These are phyloP conservation scores for Rugalucina vietnamica DNA, from an alignment of 2,888 invertebrate genomes.

Conservation along the genomic window DNA sequence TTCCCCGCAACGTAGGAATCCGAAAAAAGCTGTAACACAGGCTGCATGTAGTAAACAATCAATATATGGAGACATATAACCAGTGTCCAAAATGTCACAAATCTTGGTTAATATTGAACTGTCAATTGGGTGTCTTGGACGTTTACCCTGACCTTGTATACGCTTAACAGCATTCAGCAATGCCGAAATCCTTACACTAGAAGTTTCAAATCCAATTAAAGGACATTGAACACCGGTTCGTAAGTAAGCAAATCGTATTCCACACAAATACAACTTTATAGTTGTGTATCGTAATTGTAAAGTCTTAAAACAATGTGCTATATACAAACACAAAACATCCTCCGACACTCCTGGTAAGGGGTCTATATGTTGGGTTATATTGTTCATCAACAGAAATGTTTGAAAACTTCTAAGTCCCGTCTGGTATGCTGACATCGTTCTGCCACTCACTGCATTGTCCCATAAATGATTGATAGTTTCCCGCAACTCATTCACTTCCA, in stretches of 20 bases:
- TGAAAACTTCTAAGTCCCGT: background rate
- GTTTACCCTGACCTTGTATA: background rate
- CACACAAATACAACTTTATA: background rate
- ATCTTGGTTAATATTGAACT: background rate
- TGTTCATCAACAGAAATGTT: background rate
- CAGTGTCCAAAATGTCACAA: background rate
- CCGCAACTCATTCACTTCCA: background rate
- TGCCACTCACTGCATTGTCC: background rate
- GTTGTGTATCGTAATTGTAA: background rate
- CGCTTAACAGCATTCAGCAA: background rate
- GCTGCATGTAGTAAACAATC: background rate
- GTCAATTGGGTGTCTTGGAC: background rate
- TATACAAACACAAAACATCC: background rate
- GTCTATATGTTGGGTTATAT: background rate
- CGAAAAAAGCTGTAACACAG: background rate
- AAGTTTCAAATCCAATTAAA: background rate
- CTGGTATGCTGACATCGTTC: background rate
- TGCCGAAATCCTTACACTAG: background rate
- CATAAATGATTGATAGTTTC: background rate
- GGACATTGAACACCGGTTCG: background rate
- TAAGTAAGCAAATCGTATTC: background rate
- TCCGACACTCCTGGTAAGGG: background rate
- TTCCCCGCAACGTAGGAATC: background rate
- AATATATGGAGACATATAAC: background rate
- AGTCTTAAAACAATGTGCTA: background rate